Percentiles rank a stretch among this genome's conserved stretches.
These are phyloP conservation scores for Sycophila texana DNA, from an alignment of 2,888 invertebrate species.

Conservation along the genomic window DNA sequence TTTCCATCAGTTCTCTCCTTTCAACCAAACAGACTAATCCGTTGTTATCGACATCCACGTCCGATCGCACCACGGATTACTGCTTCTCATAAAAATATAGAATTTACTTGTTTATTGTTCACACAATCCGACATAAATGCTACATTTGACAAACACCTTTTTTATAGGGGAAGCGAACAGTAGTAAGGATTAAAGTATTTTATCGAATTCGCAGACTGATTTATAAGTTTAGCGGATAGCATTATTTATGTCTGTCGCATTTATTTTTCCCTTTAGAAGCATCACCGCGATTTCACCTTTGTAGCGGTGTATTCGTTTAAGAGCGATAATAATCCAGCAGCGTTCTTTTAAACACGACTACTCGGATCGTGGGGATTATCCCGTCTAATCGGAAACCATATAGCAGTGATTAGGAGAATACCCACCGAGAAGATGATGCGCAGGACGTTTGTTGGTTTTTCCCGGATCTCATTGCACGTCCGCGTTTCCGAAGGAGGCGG, in stretches of 20 bases:
- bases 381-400: neutral
- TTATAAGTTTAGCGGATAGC: too few relatives aligned
- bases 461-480: neutral
- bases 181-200: too few relatives aligned
- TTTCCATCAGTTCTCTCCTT: neutral
- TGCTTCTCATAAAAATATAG: neutral
- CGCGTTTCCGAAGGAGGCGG: neutral
- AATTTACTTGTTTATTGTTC: neutral
- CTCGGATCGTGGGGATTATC: too few relatives aligned
- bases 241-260: too few relatives aligned
- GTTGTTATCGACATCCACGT: slow-evolving; percentile 28
- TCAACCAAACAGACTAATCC: neutral
- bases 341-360: too few relatives aligned
- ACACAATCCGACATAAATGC: neutral
- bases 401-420: neutral
- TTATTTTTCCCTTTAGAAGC: too few relatives aligned
- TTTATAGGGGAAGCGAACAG: neutral
- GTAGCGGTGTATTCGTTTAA: too few relatives aligned
- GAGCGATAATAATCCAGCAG: too few relatives aligned
- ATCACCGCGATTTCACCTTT: too few relatives aligned
- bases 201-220: too few relatives aligned
- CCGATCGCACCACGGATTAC: too few relatives aligned
- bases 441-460: too few relatives aligned
- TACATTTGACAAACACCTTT: neutral
- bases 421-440: neutral